phyloP scores from a whole-genome alignment of 1,140 invertebrate species.

The Euura saliciscinereae region DNA sequence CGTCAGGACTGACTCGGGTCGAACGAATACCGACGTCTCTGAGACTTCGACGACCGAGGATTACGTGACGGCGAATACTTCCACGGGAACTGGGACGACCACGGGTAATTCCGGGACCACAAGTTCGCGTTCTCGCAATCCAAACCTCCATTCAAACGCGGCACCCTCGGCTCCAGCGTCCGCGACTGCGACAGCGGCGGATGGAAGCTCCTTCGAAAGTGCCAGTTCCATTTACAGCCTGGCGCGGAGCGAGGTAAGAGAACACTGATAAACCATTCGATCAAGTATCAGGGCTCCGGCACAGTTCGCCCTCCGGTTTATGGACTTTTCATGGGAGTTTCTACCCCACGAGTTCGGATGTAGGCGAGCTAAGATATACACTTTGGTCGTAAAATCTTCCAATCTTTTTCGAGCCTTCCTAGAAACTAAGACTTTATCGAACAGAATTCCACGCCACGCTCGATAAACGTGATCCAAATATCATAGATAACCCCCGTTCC shows the following conservation, averaged over 20 bases:
- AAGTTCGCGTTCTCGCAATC: slow-evolving; percentile 52
- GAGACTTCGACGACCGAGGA: slow-evolving; percentile 88
- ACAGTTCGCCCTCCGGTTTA: slow-evolving; percentile 43
- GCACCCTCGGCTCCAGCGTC: slow-evolving; percentile 54
- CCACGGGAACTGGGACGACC: slow-evolving; percentile 68
- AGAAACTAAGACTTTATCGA: no score
- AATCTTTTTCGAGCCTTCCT: no score
- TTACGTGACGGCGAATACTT: slow-evolving; percentile 86
- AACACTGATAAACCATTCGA: slow-evolving; percentile 58
- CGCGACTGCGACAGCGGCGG: slow-evolving; percentile 64
- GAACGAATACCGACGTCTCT: slow-evolving; percentile 78
- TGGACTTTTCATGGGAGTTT: slow-evolving; percentile 1
- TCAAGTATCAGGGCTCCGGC: slow-evolving; percentile 47
- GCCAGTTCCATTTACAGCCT: slow-evolving; percentile 79
- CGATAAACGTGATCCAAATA: no score
- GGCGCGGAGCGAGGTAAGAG: slow-evolving; percentile 68
- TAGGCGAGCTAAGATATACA: neutral
- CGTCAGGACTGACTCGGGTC: slow-evolving; percentile 73
- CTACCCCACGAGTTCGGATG: neutral
- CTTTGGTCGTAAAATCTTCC: neutral
- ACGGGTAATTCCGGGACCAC: slow-evolving; percentile 56
- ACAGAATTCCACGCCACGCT: no score
- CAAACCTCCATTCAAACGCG: slow-evolving; percentile 48
- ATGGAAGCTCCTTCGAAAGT: slow-evolving; percentile 81
- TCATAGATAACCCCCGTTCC: neutral